Evolutionary conservation across 1,140 invertebrate genomes (phyloP), one percentile per base, ranked within the genome.

Genomic region (Saccostrea glomerata): DNA sequence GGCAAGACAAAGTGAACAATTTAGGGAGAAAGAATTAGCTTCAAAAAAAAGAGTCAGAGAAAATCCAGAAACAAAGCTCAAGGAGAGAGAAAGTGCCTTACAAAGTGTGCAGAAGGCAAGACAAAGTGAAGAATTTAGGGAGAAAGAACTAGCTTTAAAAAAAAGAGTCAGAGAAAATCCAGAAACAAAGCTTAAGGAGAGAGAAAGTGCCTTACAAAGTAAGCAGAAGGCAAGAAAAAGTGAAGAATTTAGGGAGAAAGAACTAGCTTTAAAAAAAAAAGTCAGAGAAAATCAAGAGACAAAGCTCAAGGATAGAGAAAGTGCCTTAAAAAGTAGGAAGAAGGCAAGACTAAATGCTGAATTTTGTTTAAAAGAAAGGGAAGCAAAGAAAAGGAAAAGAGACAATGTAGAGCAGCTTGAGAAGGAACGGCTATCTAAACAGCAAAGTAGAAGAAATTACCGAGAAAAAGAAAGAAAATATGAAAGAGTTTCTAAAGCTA

Each of bases 171-270:
- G 47, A 47, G 47, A 47, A 47, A 47, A 47, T 47, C 47, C 47
- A 55, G 54, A 54, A n/a, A n/a, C 47, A 47, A 47, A 47, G 47
- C 47, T 7, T 0, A 47, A 47, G 9, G 47, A 47, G 6, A 25
- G n/a, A 84, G 30, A 60, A 63, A 63, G 58, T n/a, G 20, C 17
- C 5, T 40, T n/a, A 40, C 58, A 55, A 30, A 83, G 56, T 15
- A 60, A 30, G 9, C 23, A 63, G 5, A 83, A 84, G 84, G 77
- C 73, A 54, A 82, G 77, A 87, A 47, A 60, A 6, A 40, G 83
- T n/a, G 11, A 83, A 60, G 77, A 84, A 84, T 77, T 30, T 30
- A 82, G 23, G 84, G 87, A 83, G 13, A 82, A 83, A 87, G 87
- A 87, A 58, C 17, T 56, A 84, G 58, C 23, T 82, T 25, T 17